A percentile compares a stretch with the other conserved stretches of the same genome.
Evolutionary conservation across 1,140 invertebrate genomes (phyloP).

Genomic region (Ostrea denselamellosa): DNA sequence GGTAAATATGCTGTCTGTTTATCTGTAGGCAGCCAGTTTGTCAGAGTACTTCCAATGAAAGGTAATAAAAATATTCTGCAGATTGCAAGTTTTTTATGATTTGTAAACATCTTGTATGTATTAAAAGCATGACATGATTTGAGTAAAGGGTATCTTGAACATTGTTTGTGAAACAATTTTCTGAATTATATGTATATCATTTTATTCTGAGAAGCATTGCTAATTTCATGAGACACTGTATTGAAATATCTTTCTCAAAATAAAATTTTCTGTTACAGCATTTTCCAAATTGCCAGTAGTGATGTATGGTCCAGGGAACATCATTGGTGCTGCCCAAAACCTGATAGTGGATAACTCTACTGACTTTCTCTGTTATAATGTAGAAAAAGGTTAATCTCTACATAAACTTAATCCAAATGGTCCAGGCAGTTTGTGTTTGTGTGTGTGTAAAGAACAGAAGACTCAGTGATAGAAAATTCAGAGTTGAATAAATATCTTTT

Average conservation of each 20-base stretch:
- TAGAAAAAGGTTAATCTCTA: neutral
- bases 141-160: no score
- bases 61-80: neutral
- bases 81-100: no score
- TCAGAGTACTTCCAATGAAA: slow-evolving; percentile 21
- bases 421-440: neutral
- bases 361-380: slow-evolving; percentile 3
- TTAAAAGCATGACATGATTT: no score
- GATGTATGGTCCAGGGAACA: neutral
- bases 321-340: neutral
- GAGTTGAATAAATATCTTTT: no score
- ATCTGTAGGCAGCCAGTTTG: slow-evolving; percentile 15
- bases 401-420: no score
- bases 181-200: no score
- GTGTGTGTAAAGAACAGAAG: neutral
- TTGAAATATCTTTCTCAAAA: neutral
- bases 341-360: slow-evolving; percentile 2
- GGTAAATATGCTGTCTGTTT: neutral
- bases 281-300: neutral
- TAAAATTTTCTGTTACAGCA: neutral
- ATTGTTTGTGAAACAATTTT: no score
- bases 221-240: neutral
- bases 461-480: neutral
- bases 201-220: no score
- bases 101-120: no score